These are phyloP conservation scores for Odontamblyopus rebecca DNA, from an alignment of 2,797 vertebrate genomes.

Conservation along the genomic window DNA sequence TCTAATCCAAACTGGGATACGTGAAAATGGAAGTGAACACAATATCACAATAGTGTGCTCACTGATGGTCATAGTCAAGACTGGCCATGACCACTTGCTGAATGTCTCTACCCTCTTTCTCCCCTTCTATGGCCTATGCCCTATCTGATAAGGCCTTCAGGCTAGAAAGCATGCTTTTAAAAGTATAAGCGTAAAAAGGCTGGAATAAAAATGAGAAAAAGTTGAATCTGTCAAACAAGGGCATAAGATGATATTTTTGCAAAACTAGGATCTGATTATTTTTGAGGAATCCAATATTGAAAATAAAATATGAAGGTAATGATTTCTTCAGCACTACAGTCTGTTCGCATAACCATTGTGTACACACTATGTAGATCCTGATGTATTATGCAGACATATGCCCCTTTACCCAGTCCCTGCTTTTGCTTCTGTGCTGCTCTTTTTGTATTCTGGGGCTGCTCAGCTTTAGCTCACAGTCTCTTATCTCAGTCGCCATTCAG, in stretches of 20 bases:
- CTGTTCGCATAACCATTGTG: background rate
- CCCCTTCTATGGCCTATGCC: no score
- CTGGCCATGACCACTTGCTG: no score
- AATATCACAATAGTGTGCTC: no score
- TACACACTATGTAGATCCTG: background rate
- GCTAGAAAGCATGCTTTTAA: no score
- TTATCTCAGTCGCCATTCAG: conserved; percentile 75
- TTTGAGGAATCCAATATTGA: background rate
- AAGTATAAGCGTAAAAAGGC: no score
- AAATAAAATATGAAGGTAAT: background rate
- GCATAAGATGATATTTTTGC: background rate
- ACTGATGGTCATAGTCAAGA: no score
- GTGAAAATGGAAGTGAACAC: no score
- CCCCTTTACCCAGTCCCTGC: background rate
- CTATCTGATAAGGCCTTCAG: no score
- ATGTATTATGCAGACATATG: background rate
- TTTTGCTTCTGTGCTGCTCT: conserved; percentile 37
- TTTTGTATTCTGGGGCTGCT: conserved; percentile 67
- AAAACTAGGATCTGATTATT: background rate
- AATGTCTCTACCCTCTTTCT: no score
- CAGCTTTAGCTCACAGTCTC: conserved; percentile 67
- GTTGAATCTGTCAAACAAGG: no score
- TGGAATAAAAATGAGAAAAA: no score
- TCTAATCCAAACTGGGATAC: background rate
- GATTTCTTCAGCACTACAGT: background rate